These are phyloP conservation scores for Ochotona princeps DNA, from an alignment of 2,113 vertebrate genomes.

Conservation along the genomic window DNA sequence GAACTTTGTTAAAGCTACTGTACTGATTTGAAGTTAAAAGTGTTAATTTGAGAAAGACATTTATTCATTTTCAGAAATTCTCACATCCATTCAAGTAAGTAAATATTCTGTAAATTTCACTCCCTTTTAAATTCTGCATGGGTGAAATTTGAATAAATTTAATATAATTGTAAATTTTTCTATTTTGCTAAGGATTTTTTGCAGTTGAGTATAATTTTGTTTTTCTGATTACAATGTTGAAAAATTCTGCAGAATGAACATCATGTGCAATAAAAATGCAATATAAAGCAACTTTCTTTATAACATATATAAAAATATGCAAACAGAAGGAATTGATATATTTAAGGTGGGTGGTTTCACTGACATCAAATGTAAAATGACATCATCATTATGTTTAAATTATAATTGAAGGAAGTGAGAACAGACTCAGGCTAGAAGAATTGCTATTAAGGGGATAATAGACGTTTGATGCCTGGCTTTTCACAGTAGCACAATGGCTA, in stretches of 20 bases:
- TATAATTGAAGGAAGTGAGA: constrained; percentile 42
- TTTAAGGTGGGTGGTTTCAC: background rate
- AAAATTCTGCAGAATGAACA: background rate
- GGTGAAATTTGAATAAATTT: constrained; percentile 34
- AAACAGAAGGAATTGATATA: background rate
- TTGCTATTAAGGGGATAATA: constrained; percentile 67
- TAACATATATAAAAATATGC: background rate
- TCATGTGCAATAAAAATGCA: background rate
- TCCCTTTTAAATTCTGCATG: background rate
- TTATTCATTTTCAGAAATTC: constrained; percentile 47
- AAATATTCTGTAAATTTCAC: constrained; percentile 25
- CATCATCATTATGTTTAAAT: constrained; percentile 47
- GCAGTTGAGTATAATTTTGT: background rate
- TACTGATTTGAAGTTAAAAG: constrained; percentile 42
- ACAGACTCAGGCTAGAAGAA: constrained; percentile 22
- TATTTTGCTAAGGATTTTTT: constrained; percentile 14
- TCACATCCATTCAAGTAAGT: background rate
- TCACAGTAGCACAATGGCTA: constrained; percentile 86
- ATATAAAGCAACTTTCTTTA: background rate
- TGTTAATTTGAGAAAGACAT: constrained; percentile 45
- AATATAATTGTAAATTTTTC: background rate
- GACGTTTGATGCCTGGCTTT: constrained; percentile 84
- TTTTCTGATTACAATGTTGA: constrained; percentile 24
- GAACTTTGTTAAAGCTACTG: constrained; percentile 47
- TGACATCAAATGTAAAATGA: background rate